Evolutionary conservation across 2,888 invertebrate genomes (phyloP), one percentile per base, ranked within the genome.

Genomic region (Dichetophora obliterata): DNA sequence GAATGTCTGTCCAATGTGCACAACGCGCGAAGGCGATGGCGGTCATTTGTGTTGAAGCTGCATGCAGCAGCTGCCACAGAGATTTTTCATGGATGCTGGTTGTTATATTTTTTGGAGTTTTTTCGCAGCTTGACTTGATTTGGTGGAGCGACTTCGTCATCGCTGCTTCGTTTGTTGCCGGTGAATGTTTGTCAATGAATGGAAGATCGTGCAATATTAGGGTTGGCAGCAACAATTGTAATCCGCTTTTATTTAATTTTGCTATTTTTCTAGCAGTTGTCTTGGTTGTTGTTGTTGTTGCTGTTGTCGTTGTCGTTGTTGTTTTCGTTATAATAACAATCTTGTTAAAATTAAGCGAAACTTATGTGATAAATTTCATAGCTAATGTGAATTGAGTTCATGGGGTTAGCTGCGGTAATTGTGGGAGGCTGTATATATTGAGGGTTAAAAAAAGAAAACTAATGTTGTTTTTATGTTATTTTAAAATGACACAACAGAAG

Each of bases 151-250:
- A 43, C 50, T 71, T 72, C 16, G 27, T 72, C 50, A 34, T 57
- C n/a, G 8, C 19, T 48, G 59, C 50, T 43, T 24, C 59, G 27
- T 59, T 59, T 11, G 75, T 43, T 31, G 70, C 19, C 68, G 61
- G 76, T 76, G 76, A 76, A 76, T 73, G 76, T 68, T 73, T 76
- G 76, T 76, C 76, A 76, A 72, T 76, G 76, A 73, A 76, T 69
- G 65, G 59, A 37, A 65, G 57, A 68, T 76, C 76, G 76, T 76
- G 76, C 72, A 76, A 68, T 72, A 73, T 73, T 66, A 73, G 72
- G 76, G 66, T 73, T 59, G 69, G 68, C 69, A 76, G 71, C 68
- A 48, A 48, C 48, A 71, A 72, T 61, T 59, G 59, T 61, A 61
- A 72, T 72, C 50, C 50, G 50, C 50, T 68, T 68, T 43, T 48